A percentile compares a stretch with the other conserved stretches of the same genome.
Evolutionary conservation across 2,113 vertebrate genomes (phyloP).

Genomic region (Oreochromis spilurus): DNA sequence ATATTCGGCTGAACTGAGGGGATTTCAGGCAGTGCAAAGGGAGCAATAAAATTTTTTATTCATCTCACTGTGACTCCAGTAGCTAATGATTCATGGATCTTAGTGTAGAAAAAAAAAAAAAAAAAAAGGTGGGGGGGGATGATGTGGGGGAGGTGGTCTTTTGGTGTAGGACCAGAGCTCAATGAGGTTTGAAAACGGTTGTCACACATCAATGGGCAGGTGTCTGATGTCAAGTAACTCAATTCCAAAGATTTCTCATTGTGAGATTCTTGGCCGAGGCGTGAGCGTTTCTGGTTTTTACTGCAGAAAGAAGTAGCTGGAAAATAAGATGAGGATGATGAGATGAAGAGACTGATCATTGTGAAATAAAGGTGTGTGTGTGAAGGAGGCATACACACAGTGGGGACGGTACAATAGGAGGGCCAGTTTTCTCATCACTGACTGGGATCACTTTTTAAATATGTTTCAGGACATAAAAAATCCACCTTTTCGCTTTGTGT

Average conservation of each 20-base stretch:
- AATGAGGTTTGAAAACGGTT: conserved; percentile 74
- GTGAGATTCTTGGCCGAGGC: conserved; percentile 29
- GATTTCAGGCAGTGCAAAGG: conserved; percentile 49
- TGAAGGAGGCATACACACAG: not conserved
- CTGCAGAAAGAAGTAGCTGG: not conserved
- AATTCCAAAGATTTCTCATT: conserved; percentile 62
- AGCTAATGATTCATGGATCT: conserved; percentile 71
- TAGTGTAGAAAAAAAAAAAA: conserved; percentile 7
- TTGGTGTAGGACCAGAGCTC: conserved; percentile 51
- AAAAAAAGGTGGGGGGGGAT: accelerated
- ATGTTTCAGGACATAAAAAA: not conserved
- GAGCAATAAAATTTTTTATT: conserved; percentile 65
- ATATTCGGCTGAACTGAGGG: conserved; percentile 57
- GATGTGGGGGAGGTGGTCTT: not conserved
- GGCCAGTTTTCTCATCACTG: not conserved
- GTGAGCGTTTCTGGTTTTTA: conserved; percentile 19
- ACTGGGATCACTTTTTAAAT: not conserved
- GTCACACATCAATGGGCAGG: conserved; percentile 61
- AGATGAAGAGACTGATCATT: not conserved
- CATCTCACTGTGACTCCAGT: conserved; percentile 55
- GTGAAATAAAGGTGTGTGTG: not conserved
- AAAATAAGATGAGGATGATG: not conserved
- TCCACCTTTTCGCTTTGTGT: not conserved
- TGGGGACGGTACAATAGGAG: not conserved
- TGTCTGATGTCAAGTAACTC: conserved; percentile 68